Conservation (phyloP, 2,888 invertebrate genomes). For the Choreutis nemorana region DNA sequence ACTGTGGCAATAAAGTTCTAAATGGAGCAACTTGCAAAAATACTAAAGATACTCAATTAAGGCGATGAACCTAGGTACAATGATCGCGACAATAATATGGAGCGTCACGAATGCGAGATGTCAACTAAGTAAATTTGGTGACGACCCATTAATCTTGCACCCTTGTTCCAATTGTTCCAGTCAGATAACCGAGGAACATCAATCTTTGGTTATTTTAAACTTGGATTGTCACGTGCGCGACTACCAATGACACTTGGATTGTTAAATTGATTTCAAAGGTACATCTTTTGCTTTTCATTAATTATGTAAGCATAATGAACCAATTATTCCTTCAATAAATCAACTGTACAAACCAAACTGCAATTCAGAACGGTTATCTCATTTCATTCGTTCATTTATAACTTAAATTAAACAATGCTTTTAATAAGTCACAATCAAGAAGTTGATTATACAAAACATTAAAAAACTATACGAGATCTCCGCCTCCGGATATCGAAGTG, state of each 20-base stretch:
- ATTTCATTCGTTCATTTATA: conserved; percentile 2
- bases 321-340: no score
- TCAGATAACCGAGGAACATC: conserved; percentile 32
- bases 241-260: conserved; percentile 18
- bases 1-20: no score
- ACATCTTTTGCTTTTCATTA: no score
- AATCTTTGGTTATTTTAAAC: conserved; percentile 34
- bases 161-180: conserved; percentile 34
- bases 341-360: no score
- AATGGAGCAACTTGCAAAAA: no score
- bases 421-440: no score
- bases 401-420: conserved; percentile 6
- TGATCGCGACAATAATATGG: no score
- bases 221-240: conserved; percentile 15
- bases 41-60: no score
- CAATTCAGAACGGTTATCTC: not conserved
- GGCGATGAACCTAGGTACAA: no score
- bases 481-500: conserved; percentile 37
- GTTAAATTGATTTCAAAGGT: conserved; percentile 13
- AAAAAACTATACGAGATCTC: conserved; percentile 24
- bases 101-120: no score
- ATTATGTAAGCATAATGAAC: no score
- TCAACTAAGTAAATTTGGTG: no score
- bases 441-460: conserved; percentile 27
- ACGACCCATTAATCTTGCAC: conserved; percentile 35